A percentile compares a stretch with the other conserved stretches of the same genome.
Evolutionary conservation across 2,888 invertebrate genomes (phyloP).

Genomic region (Heliothis peltigera): DNA sequence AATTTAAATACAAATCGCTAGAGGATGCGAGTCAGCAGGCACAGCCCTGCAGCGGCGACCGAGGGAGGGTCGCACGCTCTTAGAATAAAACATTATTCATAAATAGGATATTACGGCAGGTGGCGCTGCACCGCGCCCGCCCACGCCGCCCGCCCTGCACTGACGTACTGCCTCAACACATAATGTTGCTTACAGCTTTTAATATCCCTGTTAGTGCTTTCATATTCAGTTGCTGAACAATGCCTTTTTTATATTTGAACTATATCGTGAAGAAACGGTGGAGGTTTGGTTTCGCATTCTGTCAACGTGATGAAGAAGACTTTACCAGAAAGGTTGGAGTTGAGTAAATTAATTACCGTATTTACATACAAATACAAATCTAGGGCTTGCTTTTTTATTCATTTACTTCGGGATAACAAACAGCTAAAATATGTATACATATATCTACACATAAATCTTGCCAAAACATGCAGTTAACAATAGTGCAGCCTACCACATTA

Average conservation of each 20-base stretch:
- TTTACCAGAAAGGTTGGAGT: too few relatives aligned
- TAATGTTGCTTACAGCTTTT: conserved; percentile 35
- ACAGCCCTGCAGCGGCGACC: conserved; percentile 67
- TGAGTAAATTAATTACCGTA: too few relatives aligned
- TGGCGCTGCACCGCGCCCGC: conserved; percentile 65
- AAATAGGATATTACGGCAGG: conserved; percentile 87
- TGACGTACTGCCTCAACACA: conserved; percentile 44
- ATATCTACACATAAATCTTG: too few relatives aligned
- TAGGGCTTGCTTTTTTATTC: too few relatives aligned
- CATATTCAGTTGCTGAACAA: conserved; percentile 30
- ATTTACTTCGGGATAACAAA: too few relatives aligned
- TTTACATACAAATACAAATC: too few relatives aligned
- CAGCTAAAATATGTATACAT: too few relatives aligned
- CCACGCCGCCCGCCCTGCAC: conserved; percentile 55
- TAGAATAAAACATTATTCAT: conserved; percentile 90
- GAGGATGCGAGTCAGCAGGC: conserved; percentile 2
- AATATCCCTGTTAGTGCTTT: conserved; percentile 27
- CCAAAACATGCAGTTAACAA: too few relatives aligned
- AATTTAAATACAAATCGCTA: conserved; percentile 1
- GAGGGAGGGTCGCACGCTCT: conserved; percentile 83
- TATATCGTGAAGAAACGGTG: not conserved
- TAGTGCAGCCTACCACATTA: too few relatives aligned
- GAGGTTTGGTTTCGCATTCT: not conserved
- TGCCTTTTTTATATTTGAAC: not conserved
- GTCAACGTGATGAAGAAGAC: too few relatives aligned